Evolutionary conservation across 2,797 vertebrate species (phyloP), one percentile per base, ranked within the genome.

Genomic region (Lophura swinhoii): DNA sequence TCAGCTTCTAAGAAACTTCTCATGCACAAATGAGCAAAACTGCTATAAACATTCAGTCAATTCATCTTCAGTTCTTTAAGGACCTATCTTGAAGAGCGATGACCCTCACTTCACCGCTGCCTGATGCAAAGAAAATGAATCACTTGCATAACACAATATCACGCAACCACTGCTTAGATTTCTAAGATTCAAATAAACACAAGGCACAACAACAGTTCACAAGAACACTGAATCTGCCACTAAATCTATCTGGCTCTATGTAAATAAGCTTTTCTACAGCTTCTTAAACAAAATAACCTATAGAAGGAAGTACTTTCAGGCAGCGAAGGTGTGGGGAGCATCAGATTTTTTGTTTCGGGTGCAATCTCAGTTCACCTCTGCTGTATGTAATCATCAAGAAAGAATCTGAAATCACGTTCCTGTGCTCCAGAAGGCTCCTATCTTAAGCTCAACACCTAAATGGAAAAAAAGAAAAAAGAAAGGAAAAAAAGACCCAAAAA

Each of bases 221-320:
- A 2, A 56, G 48, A 63, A 70, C 67, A 43, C 10, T 4, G 4
- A 59, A 31, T 18, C 39, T 37, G 2, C 21, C 55, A 16, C 26
- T 39, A 41, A 49, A 31, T 28, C 18, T 5, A 12, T 28, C 22
- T 43, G 82, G 10, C 26, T 16, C 14, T 3, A 63, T 2, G 14
- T 17, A 63, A 35, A 8, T 44, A 7, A 78, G 62, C 5, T 84
- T 75, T 37, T 29, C 35, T 48, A 59, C 74, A 81, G 55, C 31
- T 71, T 60, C 31, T 64, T 62, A 41, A 89, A 59, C 17, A 35
- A 71, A 80, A n/a, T 24, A 17, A 41, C 4, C 9, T 7, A 35
- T 8, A 35, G n/a, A 72, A 63, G n/a, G 2, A 58, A 39, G 3
- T 39, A 24, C 9, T 3, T 2, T 7, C 1, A 20, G 16, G 48